Conservation (phyloP, 2,888 invertebrate genomes). For the Diarsia rubi region DNA sequence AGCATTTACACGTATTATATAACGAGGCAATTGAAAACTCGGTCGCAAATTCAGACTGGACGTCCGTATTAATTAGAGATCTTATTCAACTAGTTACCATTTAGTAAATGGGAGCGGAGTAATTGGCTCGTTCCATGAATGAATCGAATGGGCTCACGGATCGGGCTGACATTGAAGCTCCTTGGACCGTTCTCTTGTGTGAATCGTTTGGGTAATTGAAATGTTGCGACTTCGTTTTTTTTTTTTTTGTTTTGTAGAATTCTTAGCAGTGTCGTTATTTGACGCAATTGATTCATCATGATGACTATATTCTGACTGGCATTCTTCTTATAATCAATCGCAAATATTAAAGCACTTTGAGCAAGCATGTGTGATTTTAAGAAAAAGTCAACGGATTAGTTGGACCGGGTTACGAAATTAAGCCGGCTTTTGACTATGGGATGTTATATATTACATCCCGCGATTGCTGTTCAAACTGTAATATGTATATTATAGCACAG, state of each 20-base stretch:
- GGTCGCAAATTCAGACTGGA: slow-evolving; percentile 64
- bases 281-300: not conserved
- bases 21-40: slow-evolving; percentile 64
- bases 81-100: slow-evolving; percentile 68
- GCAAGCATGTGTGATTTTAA: not conserved
- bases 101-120: slow-evolving; percentile 63
- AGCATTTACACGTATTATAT: slow-evolving; percentile 60
- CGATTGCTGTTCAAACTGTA: too few species aligned
- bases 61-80: slow-evolving; percentile 68
- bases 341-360: not conserved
- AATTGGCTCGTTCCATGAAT: slow-evolving; percentile 65
- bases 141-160: slow-evolving; percentile 52
- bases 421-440: too few species aligned
- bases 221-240: slow-evolving; percentile 24
- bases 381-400: not conserved
- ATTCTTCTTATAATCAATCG: not conserved
- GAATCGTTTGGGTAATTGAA: slow-evolving; percentile 49
- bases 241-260: not conserved
- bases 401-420: not conserved
- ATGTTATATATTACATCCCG: too few species aligned
- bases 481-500: too few species aligned
- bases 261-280: not conserved
- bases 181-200: slow-evolving; percentile 44
- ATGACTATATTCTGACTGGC: not conserved
- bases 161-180: slow-evolving; percentile 53